Conservation (phyloP, 2,888 invertebrate species). For the Hoplodrina blanda region DNA sequence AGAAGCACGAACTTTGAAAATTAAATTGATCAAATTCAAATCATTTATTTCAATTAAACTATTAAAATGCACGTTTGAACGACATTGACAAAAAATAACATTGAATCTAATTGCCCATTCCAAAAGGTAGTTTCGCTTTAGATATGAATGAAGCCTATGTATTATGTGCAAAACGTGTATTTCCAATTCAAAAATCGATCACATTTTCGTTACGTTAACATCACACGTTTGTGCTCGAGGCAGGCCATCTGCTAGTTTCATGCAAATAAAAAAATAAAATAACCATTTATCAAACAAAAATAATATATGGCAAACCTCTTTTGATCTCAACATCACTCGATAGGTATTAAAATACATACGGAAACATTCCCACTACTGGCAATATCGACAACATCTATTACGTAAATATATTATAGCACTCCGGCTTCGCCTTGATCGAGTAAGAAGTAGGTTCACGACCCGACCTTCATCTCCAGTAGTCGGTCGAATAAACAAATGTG, state of each 20-base stretch:
- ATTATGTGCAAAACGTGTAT: neutral
- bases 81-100: no score
- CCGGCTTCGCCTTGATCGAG: slow-evolving; percentile 45
- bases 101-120: no score
- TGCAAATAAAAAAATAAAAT: neutral
- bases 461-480: slow-evolving; percentile 56
- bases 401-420: slow-evolving; percentile 39
- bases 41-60: no score
- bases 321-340: slow-evolving; percentile 12
- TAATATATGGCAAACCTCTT: neutral
- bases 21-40: no score
- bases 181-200: neutral
- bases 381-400: slow-evolving; percentile 29
- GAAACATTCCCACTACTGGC: slow-evolving; percentile 15
- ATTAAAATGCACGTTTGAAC: no score
- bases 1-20: no score
- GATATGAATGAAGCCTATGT: no score
- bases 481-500: slow-evolving; percentile 56
- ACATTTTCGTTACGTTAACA: neutral
- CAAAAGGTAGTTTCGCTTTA: no score
- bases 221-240: no score
- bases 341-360: slow-evolving; percentile 22
- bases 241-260: neutral
- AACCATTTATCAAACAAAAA: neutral
- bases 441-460: slow-evolving; percentile 58